Base-by-base conservation (phyloP, 2,888 invertebrate species). In the Baronia brevicornis region DNA sequence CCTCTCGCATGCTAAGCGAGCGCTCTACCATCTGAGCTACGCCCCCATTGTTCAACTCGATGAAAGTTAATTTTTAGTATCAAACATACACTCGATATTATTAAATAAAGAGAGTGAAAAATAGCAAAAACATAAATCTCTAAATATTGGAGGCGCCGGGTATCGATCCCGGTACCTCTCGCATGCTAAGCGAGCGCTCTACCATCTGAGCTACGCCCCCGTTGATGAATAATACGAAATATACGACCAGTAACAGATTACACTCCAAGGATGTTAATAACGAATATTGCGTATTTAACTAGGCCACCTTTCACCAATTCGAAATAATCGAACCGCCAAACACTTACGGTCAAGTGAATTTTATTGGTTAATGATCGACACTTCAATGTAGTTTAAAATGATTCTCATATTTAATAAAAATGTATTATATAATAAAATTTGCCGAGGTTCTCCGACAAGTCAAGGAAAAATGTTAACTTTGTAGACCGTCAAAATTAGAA, bases 141-240 rank as follows among this genome's bases (percentile, higher is more conserved):
- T n/a, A n/a, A n/a, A n/a, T n/a, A n/a, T 54, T 84, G 80, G 80
- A 84, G 82, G 84, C 78, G 84, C 82, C 80, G 82, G 84, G 84
- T 79, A 84, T 84, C 84, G 84, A 84, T 84, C 84, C 84, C 84
- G 82, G 84, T 82, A 84, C 84, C 82, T 85, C 84, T 80, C 80
- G 66, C 84, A 82, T 82, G 82, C 82, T 82, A 80, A 82, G 82
- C 80, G 82, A 82, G 82, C 82, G 80, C 82, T 82, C 82, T 82
- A 82, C 82, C 82, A 82, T 84, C 80, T 84, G 84, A 82, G 82
- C 82, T 82, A 82, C 84, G 80, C 78, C 82, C 80, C 79, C 80
- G n/a, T n/a, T n/a, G n/a, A n/a, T n/a, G n/a, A n/a, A n/a, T n/a
- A n/a, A n/a, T n/a, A n/a, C n/a, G n/a, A n/a, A n/a, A n/a, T n/a